Evolutionary conservation across 1,140 invertebrate species (phyloP), one percentile per base, ranked within the genome.

Genomic region (Stegodyphus mimosarum): DNA sequence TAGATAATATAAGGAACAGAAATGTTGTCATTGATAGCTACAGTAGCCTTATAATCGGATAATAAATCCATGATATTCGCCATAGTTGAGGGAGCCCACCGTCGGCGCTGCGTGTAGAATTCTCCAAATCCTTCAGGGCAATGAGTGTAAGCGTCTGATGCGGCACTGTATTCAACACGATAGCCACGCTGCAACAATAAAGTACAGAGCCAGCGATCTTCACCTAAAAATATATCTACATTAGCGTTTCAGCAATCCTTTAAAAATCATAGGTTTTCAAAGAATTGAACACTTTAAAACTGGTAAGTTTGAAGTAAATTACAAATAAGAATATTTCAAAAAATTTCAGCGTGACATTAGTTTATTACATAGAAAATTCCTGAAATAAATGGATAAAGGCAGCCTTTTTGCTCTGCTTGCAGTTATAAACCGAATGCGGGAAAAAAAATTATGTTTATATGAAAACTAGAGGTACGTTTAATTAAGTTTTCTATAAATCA

Each of bases 1-100:
- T 92, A 92, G 17, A 90, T 76, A 71, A 93, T 93, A 87, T 93
- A 93, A 50, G 92, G 91, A n/a, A 91, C 90, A 1, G 92, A 93
- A 78, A 94, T 93, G 87, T 93, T 92, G 67, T 92, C 91, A 88
- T 94, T 94, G 18, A 92, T 90, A 74, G 89, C 88, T 6, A 93
- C 90, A 6, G 92, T 92, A 73, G 89, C 63, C 86, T 90, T 90
- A 84, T 91, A 92, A 86, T 92, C 92, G 7, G 89, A 87, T 2
- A 94, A 88, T 10, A 94, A 89, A 88, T 94, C 93, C 88, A 94
- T 90, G 86, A 94, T 93, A 89, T 94, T 94, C 71, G 93, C 93
- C 88, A 94, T 91, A 7, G 93, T 94, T 7, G 93, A 93, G 2
- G 93, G 93, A 74, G 93, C 93, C 93, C 93, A 94, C 7, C 93